phyloP scores from a whole-genome alignment of 2,113 vertebrate species.

The Melanostigma gelatinosum region DNA sequence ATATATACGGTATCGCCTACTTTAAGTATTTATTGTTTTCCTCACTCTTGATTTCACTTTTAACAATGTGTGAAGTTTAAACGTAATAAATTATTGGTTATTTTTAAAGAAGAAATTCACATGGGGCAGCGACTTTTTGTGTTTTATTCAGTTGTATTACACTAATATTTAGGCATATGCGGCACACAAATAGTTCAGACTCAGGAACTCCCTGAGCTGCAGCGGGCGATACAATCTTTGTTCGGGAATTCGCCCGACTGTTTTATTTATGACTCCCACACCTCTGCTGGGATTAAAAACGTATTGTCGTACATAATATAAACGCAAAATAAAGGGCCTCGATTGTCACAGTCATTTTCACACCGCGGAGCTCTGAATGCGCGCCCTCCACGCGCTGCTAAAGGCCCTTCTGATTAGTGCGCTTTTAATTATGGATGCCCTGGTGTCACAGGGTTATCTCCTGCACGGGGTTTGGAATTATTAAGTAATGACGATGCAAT shows the following conservation, averaged over 20 bases:
- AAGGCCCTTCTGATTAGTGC: slow-evolving; percentile 78
- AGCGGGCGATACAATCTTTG: slow-evolving; percentile 32
- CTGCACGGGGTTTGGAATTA: slow-evolving; percentile 86
- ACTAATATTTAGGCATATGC: neutral
- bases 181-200: neutral
- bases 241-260: slow-evolving; percentile 40
- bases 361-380: slow-evolving; percentile 17
- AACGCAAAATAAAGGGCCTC: slow-evolving; percentile 35
- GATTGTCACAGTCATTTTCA: slow-evolving; percentile 26
- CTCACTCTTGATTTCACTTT: slow-evolving; percentile 77
- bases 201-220: neutral
- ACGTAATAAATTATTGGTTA: slow-evolving; percentile 81
- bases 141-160: neutral
- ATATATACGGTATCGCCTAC: slow-evolving; percentile 40
- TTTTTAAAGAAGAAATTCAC: slow-evolving; percentile 71
- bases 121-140: slow-evolving; percentile 23
- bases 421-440: slow-evolving; percentile 90
- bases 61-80: slow-evolving; percentile 77
- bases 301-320: slow-evolving; percentile 57
- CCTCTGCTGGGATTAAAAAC: slow-evolving; percentile 86
- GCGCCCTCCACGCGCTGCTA: slow-evolving; percentile 19
- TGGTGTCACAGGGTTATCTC: slow-evolving; percentile 84
- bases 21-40: slow-evolving; percentile 62
- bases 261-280: slow-evolving; percentile 84
- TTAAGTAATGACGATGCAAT: slow-evolving; percentile 90